Conservation (phyloP, 2,888 invertebrate genomes). For the Latrodectus hesperus region DNA sequence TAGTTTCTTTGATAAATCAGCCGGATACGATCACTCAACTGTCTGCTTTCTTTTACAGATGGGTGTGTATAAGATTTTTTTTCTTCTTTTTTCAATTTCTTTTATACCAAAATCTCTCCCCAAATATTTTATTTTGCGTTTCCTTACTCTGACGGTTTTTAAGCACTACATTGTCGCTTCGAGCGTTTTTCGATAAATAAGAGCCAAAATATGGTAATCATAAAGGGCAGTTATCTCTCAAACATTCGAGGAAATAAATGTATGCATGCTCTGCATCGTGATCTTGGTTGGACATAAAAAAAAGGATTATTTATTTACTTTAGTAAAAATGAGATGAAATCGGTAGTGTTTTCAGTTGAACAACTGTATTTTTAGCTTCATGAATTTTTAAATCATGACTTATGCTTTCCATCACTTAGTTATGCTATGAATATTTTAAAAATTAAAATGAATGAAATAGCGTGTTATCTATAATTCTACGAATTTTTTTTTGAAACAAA, state of each 20-base stretch:
- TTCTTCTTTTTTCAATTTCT: neutral
- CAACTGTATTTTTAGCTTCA: too few species aligned
- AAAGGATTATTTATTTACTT: conserved; percentile 40
- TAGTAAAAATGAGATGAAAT: too few species aligned
- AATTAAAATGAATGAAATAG: too few species aligned
- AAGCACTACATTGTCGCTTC: conserved; percentile 47
- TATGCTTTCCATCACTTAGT: too few species aligned
- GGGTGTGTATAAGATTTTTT: conserved; percentile 28
- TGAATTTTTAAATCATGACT: too few species aligned
- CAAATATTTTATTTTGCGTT: conserved; percentile 39
- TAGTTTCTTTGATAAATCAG: conserved; percentile 51
- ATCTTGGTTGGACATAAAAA: conserved; percentile 41
- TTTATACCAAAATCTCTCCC: neutral
- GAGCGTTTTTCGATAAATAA: conserved; percentile 63
- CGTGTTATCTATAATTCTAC: too few species aligned
- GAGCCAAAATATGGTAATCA: conserved; percentile 56
- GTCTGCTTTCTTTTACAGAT: conserved; percentile 39
- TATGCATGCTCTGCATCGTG: conserved; percentile 48
- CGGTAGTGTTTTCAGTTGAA: too few species aligned
- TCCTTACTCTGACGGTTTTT: conserved; percentile 8
- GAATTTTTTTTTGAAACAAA: too few species aligned
- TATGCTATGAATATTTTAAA: too few species aligned
- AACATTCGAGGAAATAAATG: conserved; percentile 20
- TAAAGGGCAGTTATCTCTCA: conserved; percentile 52
- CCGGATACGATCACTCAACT: conserved; percentile 46